Evolutionary conservation across 2,888 invertebrate species (phyloP).

Genomic region (Tenthredo mesomela): DNA sequence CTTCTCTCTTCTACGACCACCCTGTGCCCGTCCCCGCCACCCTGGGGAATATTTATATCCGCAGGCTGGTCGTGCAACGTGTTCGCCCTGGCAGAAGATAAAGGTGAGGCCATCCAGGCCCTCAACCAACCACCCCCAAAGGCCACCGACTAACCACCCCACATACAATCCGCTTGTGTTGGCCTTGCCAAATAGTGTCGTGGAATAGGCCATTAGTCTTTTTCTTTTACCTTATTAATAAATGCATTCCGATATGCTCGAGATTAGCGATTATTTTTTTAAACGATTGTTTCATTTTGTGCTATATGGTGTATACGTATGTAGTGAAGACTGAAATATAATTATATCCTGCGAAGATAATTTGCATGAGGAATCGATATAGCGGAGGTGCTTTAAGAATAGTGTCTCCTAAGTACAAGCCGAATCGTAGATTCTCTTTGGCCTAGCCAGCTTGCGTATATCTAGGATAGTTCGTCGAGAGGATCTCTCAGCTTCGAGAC

Average conservation of each 20-base stretch:
- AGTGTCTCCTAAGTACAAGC: slow-evolving; percentile 12
- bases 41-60: slow-evolving; percentile 50
- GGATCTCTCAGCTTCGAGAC: slow-evolving; percentile 44
- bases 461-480: slow-evolving; percentile 32
- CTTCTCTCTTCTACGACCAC: not conserved
- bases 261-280: not conserved
- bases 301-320: not conserved
- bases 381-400: slow-evolving; percentile 12
- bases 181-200: slow-evolving; percentile 47
- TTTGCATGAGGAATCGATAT: slow-evolving; percentile 48
- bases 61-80: slow-evolving; percentile 33
- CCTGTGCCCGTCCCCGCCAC: not conserved
- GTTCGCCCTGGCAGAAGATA: slow-evolving; percentile 43
- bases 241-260: slow-evolving; percentile 2
- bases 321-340: not conserved
- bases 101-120: slow-evolving; percentile 47
- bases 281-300: not conserved
- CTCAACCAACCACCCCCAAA: slow-evolving; percentile 32
- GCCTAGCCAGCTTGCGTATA: slow-evolving; percentile 8
- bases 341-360: slow-evolving; percentile 39
- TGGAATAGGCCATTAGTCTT: slow-evolving; percentile 21
- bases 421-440: slow-evolving; percentile 48
- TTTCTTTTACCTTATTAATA: slow-evolving; percentile 37
- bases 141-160: slow-evolving; percentile 37
- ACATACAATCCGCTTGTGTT: not conserved